Evolutionary conservation across 2,797 vertebrate genomes (phyloP), one percentile per base, ranked within the genome.

Genomic region (Megalops cyprinoides): DNA sequence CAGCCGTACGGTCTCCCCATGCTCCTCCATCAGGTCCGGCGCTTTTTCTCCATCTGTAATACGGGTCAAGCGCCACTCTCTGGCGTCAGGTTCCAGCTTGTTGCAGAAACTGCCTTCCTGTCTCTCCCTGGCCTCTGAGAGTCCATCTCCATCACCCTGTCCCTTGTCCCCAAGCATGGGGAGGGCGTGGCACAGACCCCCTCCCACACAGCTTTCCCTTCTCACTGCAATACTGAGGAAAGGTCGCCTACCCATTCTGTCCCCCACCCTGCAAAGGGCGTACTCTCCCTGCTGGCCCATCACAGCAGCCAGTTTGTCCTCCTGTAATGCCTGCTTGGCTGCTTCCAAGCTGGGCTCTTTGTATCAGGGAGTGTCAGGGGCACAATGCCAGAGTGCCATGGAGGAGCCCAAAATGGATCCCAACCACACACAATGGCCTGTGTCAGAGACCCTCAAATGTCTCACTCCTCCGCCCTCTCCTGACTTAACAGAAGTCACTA

Each of bases 171-270:
- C 92, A 2, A 88, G 85, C 78, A 79, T 88, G 74, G 74, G 81
- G 0, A 91, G 81, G 53, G 78, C 88, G 37, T 90, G 93, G 53
- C 87, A 88, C 84, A 93, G 90, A 71, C 93, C 94, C 28, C 91
- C 92, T 58, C 95, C 97, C 82, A 96, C 96, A 25, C 94, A 97
- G 37, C 93, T 99, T 60, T 96, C 96, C 75, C 92, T 98, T 34
- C 94, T 99, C 83, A 99, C 98, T 0, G 97, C 98, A 80, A 96
- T 99, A 85, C 93, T 99, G 48, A 96, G 96, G 84, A 98, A 97
- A 84, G 96, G 94, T 71, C 93, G 94, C 6, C 92, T 95, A 1
- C 94, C 94, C 0, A 86, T 94, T 62, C 88, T 95, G 73, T 93
- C 94, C 18, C 20, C 94, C 7, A 60, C 84, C 1, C 86, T 84